Conservation (phyloP, 2,113 vertebrate species). For the Oenanthe melanoleuca region DNA sequence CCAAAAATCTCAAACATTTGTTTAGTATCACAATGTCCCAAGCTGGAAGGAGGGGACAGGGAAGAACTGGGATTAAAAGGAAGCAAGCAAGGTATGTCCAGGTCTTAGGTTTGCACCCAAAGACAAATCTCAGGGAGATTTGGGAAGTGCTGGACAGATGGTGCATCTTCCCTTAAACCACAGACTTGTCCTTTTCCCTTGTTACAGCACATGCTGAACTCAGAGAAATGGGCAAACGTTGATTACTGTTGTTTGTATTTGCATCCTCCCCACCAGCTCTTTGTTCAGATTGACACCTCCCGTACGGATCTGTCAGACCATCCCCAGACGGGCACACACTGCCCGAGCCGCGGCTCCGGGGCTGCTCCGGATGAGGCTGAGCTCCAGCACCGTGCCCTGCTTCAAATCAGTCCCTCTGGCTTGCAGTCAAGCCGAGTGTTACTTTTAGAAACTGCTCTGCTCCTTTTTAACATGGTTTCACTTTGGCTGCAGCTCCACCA, state of each 20-base stretch:
- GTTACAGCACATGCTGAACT: not conserved
- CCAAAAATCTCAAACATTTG: conserved; percentile 46
- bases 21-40: conserved; percentile 19
- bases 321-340: not conserved
- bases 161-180: not conserved
- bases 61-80: not conserved
- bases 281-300: not conserved
- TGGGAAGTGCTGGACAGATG: not conserved
- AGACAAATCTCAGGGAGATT: not conserved
- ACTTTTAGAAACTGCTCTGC: conserved; percentile 44
- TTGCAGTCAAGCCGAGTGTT: conserved; percentile 1
- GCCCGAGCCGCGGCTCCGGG: not conserved
- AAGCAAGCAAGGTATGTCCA: not conserved
- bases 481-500: conserved; percentile 9
- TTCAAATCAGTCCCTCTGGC: conserved; percentile 52
- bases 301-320: conserved; percentile 18
- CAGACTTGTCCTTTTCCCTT: not conserved
- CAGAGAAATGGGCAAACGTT: not conserved
- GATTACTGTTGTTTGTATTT: not conserved
- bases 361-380: not conserved
- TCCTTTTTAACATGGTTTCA: conserved; percentile 21
- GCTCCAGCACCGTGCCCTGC: not conserved
- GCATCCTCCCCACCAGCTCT: not conserved
- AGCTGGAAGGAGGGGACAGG: not conserved
- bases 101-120: not conserved